These are phyloP conservation scores for Scotopteryx bipunctaria DNA, from an alignment of 2,888 invertebrate genomes.

Conservation along the genomic window DNA sequence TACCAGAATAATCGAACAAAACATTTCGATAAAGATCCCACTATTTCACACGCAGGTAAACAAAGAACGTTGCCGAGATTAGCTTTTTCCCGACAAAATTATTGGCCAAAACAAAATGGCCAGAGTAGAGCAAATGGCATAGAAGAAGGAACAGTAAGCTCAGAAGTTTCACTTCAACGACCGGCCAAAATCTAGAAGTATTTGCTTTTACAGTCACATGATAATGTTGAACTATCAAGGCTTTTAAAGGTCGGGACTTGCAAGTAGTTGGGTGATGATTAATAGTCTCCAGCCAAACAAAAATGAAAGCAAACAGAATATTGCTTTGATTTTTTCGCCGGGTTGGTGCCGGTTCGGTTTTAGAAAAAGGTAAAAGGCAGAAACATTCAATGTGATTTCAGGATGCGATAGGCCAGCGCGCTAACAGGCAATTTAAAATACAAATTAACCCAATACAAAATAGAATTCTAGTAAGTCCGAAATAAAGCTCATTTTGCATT, in stretches of 20 bases:
- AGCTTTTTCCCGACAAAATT: conserved; percentile 42
- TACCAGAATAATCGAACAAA: conserved; percentile 14
- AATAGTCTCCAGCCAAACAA: too few species aligned
- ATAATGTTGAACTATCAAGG: too few species aligned
- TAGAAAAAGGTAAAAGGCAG: too few species aligned
- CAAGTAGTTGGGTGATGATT: too few species aligned
- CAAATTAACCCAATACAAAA: not conserved
- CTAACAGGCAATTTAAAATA: not conserved
- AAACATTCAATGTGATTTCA: too few species aligned
- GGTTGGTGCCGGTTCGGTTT: too few species aligned
- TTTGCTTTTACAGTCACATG: too few species aligned
- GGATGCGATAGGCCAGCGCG: too few species aligned
- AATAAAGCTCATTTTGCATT: conserved; percentile 13
- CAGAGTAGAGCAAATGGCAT: conserved; percentile 19
- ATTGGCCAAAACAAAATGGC: conserved; percentile 39
- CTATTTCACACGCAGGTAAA: conserved; percentile 20
- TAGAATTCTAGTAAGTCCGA: not conserved
- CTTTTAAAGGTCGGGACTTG: too few species aligned
- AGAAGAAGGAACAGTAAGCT: not conserved
- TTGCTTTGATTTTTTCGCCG: too few species aligned
- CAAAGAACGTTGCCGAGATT: conserved; percentile 36
- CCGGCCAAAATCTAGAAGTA: not conserved
- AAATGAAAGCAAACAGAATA: too few species aligned
- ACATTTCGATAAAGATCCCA: conserved; percentile 12
- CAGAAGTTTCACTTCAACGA: not conserved